Evolutionary conservation across 2,797 vertebrate genomes (phyloP), one percentile per base, ranked within the genome.

Genomic region (Platyrinchus mystaceus): DNA sequence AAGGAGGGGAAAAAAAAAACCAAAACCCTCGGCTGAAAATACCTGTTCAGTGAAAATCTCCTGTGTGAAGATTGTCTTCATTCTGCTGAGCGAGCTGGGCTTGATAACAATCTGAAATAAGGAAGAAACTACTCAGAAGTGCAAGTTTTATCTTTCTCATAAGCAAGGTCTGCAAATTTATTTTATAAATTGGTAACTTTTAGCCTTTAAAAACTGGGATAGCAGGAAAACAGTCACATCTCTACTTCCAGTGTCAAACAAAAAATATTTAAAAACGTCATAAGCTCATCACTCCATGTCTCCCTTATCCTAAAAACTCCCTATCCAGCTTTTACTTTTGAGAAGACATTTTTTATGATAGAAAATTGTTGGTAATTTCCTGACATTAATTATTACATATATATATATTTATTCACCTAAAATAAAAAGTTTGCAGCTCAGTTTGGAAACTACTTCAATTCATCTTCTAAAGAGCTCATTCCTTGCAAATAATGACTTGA

Each of bases 41-140:
- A 99, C 99, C 99, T 99, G 99, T 78, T 99, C 99, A 24, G 99
- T 99, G 97, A 99, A 99, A 97, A 99, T 99, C 96, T 99, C 99
- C 87, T 99, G 99, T 15, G 99, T 99, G 97, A 99, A 99, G 97
- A 99, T 99, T 21, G 99, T 99, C 98, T 99, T 99, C 99, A 99
- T 99, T 92, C 99, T 99, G 97, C 99, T 99, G 66, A 99, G 98
- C 27, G 99, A 99, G 96, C 99, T 99, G 70, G 99, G 99, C 94
- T 99, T 99, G 97, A 99, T 99, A 89, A 99, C 99, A 97, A 99
- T 99, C 99, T 99, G 97, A 91, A 98, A 98, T 24, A 43, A 74
- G 86, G 9, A 89, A 70, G 4, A 47, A 93, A 63, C 16, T 4
- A 26, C 20, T 55, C 7, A 10, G 3, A 52, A 66, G 10, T 81